Evolutionary conservation across 2,113 vertebrate genomes (phyloP).

Genomic region (Tragelaphus scriptus): DNA sequence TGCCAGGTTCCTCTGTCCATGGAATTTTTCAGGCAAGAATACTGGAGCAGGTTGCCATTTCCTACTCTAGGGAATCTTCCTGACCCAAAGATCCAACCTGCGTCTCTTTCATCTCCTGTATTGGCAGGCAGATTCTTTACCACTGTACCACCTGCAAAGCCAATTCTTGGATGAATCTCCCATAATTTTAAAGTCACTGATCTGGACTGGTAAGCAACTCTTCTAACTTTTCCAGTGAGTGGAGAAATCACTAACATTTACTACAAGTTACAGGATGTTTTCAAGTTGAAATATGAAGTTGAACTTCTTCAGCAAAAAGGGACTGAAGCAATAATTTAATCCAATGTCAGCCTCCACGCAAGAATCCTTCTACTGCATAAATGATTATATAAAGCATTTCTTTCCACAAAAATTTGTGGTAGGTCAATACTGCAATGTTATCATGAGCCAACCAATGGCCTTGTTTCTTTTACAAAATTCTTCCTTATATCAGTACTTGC

Average conservation of each 20-base stretch:
- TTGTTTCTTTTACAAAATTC: neutral
- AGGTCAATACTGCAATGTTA: neutral
- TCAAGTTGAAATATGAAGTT: neutral
- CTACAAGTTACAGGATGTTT: neutral
- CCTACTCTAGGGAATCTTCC: neutral
- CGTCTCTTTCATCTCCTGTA: neutral
- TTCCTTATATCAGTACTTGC: neutral
- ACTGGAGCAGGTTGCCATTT: neutral
- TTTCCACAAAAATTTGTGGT: neutral
- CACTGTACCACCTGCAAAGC: neutral
- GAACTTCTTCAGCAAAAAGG: neutral
- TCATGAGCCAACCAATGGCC: neutral
- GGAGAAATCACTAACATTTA: neutral
- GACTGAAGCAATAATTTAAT: neutral
- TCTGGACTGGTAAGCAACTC: neutral
- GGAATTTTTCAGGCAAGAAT: neutral
- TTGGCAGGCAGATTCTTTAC: neutral
- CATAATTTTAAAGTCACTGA: neutral
- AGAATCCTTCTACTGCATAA: neutral
- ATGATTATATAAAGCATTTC: slow-evolving; percentile 1
- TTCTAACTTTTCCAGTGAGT: neutral
- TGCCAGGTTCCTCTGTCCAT: neutral
- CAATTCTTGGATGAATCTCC: neutral
- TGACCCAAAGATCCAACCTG: neutral
- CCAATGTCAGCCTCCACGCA: neutral